Evolutionary conservation across 2,113 vertebrate genomes (phyloP).

Genomic region (Cacatua alba): DNA sequence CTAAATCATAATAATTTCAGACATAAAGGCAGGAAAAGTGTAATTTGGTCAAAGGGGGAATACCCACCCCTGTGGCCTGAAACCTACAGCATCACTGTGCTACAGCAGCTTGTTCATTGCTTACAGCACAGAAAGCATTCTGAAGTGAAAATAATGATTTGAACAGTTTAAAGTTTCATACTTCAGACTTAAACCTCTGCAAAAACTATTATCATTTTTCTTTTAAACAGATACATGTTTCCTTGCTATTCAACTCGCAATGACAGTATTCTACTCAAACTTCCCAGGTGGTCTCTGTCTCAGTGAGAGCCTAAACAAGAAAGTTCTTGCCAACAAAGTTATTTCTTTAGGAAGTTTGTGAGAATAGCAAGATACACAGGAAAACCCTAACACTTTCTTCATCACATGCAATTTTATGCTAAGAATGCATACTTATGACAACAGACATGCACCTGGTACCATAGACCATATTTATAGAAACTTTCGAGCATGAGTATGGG

Average conservation of each 20-base stretch:
- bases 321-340: not conserved
- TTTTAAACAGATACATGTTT: fast-evolving
- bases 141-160: not conserved
- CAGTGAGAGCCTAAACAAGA: not conserved
- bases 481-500: not conserved
- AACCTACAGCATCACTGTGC: not conserved
- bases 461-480: not conserved
- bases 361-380: not conserved
- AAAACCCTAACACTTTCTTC: not conserved
- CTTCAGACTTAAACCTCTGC: not conserved
- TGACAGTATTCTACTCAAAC: not conserved
- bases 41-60: not conserved
- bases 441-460: fast-evolving
- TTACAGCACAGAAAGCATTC: not conserved
- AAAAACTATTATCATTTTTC: not conserved
- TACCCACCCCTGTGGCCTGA: not conserved
- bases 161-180: not conserved
- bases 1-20: fast-evolving
- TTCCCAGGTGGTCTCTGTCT: not conserved
- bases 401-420: not conserved
- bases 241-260: not conserved
- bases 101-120: not conserved
- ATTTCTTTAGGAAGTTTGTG: not conserved
- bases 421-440: not conserved
- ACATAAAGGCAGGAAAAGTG: not conserved